A percentile compares a stretch with the other conserved stretches of the same genome.
These are phyloP conservation scores for Thalassophryne amazonica DNA, from an alignment of 2,797 vertebrate species.

Conservation along the genomic window DNA sequence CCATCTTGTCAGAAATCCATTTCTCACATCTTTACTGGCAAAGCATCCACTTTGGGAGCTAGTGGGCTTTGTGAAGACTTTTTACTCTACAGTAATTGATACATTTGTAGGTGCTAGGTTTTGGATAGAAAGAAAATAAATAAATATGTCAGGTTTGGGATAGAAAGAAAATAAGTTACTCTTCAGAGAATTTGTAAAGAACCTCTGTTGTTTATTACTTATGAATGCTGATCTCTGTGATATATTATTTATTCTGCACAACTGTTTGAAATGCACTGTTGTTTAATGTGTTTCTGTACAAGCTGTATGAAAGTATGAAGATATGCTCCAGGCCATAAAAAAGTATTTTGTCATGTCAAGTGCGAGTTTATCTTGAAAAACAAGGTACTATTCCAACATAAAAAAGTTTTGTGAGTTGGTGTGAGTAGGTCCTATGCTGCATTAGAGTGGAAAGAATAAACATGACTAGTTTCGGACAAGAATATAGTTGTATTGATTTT, in stretches of 20 bases:
- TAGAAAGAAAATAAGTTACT: conserved; percentile 12
- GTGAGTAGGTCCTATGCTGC: conserved; percentile 8
- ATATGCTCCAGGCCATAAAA: conserved; percentile 42
- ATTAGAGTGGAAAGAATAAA: not conserved
- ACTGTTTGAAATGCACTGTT: conserved; percentile 42
- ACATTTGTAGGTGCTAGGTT: too few species aligned
- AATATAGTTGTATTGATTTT: too few species aligned
- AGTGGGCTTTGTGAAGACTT: too few species aligned
- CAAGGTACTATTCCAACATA: conserved; percentile 9
- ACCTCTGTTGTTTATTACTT: conserved; percentile 50
- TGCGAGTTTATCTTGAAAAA: conserved; percentile 4
- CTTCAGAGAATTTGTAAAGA: conserved; percentile 51
- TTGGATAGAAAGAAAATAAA: too few species aligned
- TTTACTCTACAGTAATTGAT: too few species aligned
- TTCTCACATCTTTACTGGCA: too few species aligned
- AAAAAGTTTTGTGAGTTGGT: conserved; percentile 4
- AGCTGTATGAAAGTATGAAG: conserved; percentile 47
- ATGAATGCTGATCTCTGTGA: conserved; percentile 50
- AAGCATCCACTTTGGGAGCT: too few species aligned
- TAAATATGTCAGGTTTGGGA: conserved; percentile 26
- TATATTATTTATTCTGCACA: conserved; percentile 61
- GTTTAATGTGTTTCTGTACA: conserved; percentile 56
- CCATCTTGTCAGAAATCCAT: too few species aligned
- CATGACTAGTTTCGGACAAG: too few species aligned
- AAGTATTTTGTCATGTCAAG: conserved; percentile 37